Conservation (phyloP, 92 coral and sea anemone genomes). For the Zoanthus sociatus region DNA sequence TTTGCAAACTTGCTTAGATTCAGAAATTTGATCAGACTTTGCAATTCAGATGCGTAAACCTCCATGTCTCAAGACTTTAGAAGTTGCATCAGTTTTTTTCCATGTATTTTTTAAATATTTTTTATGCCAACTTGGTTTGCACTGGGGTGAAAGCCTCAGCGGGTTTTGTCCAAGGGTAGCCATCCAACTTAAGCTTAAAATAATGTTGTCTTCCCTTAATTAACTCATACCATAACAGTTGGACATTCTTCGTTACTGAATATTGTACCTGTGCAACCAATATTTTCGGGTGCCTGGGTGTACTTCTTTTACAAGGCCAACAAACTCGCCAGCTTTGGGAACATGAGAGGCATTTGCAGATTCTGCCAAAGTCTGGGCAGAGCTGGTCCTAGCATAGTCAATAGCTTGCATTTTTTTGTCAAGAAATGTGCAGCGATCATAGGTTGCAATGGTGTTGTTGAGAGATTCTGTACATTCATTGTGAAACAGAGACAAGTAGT, state of each 20-base stretch:
- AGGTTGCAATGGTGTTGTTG: not conserved
- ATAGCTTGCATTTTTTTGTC: not conserved
- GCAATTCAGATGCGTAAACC: too few relatives aligned
- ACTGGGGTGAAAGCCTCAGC: not conserved
- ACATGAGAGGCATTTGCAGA: not conserved
- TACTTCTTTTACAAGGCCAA: not conserved
- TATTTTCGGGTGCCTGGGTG: not conserved
- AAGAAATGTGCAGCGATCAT: not conserved
- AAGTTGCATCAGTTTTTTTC: too few relatives aligned
- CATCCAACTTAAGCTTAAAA: not conserved
- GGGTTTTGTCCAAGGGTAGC: not conserved
- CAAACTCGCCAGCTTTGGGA: not conserved
- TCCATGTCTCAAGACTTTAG: too few relatives aligned
- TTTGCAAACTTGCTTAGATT: too few relatives aligned
- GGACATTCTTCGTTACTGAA: not conserved
- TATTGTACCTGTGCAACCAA: conserved; percentile 2
- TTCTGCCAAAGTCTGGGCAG: not conserved
- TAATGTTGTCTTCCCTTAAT: too few relatives aligned
- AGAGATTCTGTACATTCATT: not conserved
- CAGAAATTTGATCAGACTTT: too few relatives aligned
- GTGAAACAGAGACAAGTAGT: not conserved
- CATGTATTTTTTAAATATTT: too few relatives aligned
- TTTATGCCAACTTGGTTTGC: not conserved
- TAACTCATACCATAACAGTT: too few relatives aligned
- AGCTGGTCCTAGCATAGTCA: not conserved